Conservation (phyloP, 2,888 invertebrate genomes). For the Linnaemya tessellans region DNA sequence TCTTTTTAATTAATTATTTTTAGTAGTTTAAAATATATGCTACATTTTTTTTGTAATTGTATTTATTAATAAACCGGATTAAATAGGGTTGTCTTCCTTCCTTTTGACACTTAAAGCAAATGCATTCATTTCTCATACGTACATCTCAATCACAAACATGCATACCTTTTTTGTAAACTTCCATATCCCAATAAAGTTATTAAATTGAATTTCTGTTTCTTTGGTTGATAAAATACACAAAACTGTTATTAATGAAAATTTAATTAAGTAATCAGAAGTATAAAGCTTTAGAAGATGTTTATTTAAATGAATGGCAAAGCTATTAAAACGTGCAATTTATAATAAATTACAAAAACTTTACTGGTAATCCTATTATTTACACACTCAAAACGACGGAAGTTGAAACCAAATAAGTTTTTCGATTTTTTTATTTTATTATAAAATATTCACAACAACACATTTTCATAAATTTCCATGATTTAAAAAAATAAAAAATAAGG, state of each 20-base stretch:
- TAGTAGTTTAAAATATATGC: constrained; percentile 16
- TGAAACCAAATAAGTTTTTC: constrained; percentile 63
- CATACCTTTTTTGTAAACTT: constrained; percentile 44
- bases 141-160: neutral
- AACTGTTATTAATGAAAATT: constrained; percentile 26
- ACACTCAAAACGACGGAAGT: constrained; percentile 63
- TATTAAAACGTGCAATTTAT: constrained; percentile 55
- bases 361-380: neutral
- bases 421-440: constrained; percentile 18
- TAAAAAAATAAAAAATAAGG: constrained; percentile 31
- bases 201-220: constrained; percentile 28
- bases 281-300: constrained; percentile 44
- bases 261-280: constrained; percentile 33
- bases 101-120: constrained; percentile 26
- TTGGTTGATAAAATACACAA: neutral
- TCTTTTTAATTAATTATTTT: constrained; percentile 37
- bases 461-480: constrained; percentile 37
- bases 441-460: constrained; percentile 42
- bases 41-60: neutral
- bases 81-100: constrained; percentile 69
- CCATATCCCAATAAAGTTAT: constrained; percentile 38
- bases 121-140: neutral
- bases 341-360: constrained; percentile 38
- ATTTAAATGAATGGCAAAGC: constrained; percentile 33
- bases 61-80: constrained; percentile 63